phyloP scores from a whole-genome alignment of 2,797 vertebrate genomes.

The Anisognathus igniventris region DNA sequence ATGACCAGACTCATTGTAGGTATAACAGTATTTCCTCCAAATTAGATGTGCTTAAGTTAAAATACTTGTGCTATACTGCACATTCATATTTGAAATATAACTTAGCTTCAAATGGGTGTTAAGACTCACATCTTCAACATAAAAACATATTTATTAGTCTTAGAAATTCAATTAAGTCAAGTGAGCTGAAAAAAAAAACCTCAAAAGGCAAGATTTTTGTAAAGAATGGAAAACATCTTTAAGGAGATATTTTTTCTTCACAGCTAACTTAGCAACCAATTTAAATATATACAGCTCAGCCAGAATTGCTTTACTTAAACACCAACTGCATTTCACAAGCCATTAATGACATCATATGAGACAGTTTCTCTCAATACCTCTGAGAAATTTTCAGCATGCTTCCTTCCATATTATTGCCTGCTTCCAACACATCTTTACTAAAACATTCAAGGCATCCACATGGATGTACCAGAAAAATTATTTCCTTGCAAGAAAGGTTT shows the following conservation, averaged over 20 bases:
- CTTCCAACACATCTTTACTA: not conserved
- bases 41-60: not conserved
- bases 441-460: not conserved
- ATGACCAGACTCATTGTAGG: not conserved
- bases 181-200: not conserved
- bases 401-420: not conserved
- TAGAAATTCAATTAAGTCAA: not conserved
- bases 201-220: not conserved
- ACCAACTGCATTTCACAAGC: not conserved
- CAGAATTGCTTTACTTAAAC: not conserved
- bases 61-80: not conserved
- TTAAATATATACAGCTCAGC: not conserved
- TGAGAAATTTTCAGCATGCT: not conserved
- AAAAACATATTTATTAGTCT: not conserved
- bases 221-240: not conserved
- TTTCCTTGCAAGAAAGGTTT: not conserved
- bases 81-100: not conserved
- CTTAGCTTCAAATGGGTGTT: not conserved
- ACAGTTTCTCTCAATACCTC: not conserved
- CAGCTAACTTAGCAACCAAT: not conserved
- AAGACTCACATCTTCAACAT: not conserved
- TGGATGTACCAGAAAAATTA: not conserved
- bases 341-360: not conserved
- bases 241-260: not conserved
- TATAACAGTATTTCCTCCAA: not conserved